Percentiles rank a stretch among this genome's conserved stretches.
Conservation (phyloP, 2,113 vertebrate genomes). For the Lycaon pictus region DNA sequence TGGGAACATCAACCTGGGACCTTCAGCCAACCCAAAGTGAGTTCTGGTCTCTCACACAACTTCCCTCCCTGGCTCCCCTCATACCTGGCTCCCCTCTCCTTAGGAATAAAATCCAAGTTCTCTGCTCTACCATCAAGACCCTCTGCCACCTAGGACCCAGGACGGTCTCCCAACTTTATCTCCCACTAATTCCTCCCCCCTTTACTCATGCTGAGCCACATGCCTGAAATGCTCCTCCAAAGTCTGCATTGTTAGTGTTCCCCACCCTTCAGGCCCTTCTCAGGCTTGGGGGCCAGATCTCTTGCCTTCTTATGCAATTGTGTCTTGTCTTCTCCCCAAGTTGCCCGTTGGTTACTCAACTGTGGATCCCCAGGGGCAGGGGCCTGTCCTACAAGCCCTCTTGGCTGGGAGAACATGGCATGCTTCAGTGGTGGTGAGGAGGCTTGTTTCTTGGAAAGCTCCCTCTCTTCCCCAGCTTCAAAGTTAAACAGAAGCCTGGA, state of each 20-base stretch:
- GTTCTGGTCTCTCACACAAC: slow-evolving; percentile 77
- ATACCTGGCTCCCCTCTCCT: not conserved
- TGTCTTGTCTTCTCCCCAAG: not conserved
- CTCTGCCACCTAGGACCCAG: not conserved
- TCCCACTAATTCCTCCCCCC: not conserved
- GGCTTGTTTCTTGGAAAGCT: not conserved
- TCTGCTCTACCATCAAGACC: too few relatives aligned
- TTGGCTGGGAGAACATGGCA: not conserved
- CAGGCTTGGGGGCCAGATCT: not conserved
- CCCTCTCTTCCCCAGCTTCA: not conserved
- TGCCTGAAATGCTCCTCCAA: not conserved
- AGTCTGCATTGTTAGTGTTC: not conserved
- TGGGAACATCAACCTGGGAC: slow-evolving; percentile 95
- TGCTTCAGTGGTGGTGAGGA: not conserved
- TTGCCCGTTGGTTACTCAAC: not conserved
- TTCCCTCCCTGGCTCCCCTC: not conserved
- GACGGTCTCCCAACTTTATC: not conserved
- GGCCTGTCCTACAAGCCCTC: not conserved
- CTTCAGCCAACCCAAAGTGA: slow-evolving; percentile 98
- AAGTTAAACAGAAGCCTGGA: not conserved
- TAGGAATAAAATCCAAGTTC: slow-evolving; percentile 40
- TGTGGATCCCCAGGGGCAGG: not conserved
- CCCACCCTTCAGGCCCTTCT: not conserved
- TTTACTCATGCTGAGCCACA: not conserved
- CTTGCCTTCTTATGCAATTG: not conserved